A percentile compares a stretch with the other conserved stretches of the same genome.
Evolutionary conservation across 2,888 invertebrate genomes (phyloP).

Genomic region (Aleiodes leptofemur): DNA sequence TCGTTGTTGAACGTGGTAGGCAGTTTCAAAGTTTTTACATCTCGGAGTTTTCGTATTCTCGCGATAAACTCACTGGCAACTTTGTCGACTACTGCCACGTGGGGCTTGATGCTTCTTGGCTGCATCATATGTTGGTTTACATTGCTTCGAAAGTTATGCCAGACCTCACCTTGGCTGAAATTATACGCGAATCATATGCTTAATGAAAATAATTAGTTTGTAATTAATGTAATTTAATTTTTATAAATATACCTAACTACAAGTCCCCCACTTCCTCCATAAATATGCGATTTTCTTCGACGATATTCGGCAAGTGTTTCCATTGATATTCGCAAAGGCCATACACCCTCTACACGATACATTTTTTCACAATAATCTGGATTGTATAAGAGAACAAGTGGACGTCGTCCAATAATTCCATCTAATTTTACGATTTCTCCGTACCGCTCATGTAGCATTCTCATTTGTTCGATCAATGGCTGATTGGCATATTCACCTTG

Average conservation of each 20-base stretch:
- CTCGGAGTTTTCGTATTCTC: constrained; percentile 76
- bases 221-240: background rate
- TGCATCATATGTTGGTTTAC: constrained; percentile 90
- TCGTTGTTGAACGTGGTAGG: constrained; percentile 83
- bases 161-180: constrained; percentile 88
- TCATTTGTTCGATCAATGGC: constrained; percentile 53
- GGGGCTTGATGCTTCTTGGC: constrained; percentile 86
- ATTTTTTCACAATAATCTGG: constrained; percentile 67
- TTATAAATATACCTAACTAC: constrained; percentile 60
- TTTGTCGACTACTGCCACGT: constrained; percentile 83
- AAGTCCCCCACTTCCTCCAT: constrained; percentile 64
- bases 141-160: constrained; percentile 89
- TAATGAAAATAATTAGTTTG: too few relatives aligned
- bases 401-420: constrained; percentile 65
- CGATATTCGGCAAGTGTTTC: constrained; percentile 73
- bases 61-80: constrained; percentile 87
- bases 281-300: constrained; percentile 72
- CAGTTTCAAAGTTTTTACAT: constrained; percentile 78
- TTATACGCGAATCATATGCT: too few relatives aligned
- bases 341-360: constrained; percentile 75
- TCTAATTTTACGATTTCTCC: constrained; percentile 75
- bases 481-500: constrained; percentile 61
- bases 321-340: constrained; percentile 73
- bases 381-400: constrained; percentile 62
- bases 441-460: constrained; percentile 64